Percentiles rank a stretch among this genome's conserved stretches.
Evolutionary conservation across 2,888 invertebrate species (phyloP).

Genomic region (Erebia aethiops): DNA sequence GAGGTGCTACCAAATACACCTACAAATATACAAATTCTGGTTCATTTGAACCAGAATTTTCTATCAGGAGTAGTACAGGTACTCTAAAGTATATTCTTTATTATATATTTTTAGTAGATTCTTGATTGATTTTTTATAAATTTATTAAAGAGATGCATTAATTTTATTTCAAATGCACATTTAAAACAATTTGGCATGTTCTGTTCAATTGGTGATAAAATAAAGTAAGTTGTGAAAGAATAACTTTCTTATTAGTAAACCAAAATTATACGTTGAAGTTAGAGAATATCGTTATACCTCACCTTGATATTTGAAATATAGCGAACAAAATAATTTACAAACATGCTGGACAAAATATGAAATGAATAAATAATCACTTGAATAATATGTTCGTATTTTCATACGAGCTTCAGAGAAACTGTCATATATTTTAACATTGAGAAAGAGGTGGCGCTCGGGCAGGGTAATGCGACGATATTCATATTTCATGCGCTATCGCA

Average conservation of each 20-base stretch:
- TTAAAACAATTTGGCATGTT: too few relatives aligned
- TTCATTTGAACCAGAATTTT: conserved; percentile 1
- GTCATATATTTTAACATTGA: conserved; percentile 36
- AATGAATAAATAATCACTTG: conserved; percentile 1
- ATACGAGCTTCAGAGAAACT: conserved; percentile 33
- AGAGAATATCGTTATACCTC: too few relatives aligned
- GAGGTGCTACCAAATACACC: too few relatives aligned
- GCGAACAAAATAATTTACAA: neutral
- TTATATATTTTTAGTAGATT: neutral
- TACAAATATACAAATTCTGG: too few relatives aligned
- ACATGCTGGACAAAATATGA: conserved; percentile 2
- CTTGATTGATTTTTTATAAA: neutral
- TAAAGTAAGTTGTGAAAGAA: neutral
- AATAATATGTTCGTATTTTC: neutral
- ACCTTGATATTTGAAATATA: neutral
- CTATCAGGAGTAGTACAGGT: neutral
- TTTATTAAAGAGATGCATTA: neutral
- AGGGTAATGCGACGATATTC: conserved; percentile 68
- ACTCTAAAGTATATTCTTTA: too few relatives aligned
- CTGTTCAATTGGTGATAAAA: too few relatives aligned
- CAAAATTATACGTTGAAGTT: too few relatives aligned
- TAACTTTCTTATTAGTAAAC: neutral
- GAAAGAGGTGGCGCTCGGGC: conserved; percentile 44
- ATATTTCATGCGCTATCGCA: conserved; percentile 71
- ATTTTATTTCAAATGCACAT: too few relatives aligned